Base-by-base conservation (phyloP, 2,797 vertebrate genomes). In the Molossus molossus region DNA sequence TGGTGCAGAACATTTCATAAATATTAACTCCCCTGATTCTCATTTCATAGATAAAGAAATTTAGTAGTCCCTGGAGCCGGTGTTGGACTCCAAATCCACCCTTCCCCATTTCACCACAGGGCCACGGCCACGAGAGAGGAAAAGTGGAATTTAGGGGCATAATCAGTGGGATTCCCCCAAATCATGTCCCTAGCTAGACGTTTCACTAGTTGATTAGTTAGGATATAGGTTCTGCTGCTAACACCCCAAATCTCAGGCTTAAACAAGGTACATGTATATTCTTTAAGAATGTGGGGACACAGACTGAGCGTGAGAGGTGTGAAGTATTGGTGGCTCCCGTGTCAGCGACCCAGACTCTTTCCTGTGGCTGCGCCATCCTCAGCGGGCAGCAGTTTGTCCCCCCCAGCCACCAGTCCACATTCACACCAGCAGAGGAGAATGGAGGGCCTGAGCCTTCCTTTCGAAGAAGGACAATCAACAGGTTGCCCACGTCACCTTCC, bases 141-240 rank as follows among this genome's bases (percentile, higher is more conserved):
- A 57, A 73, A 25, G 27, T 82, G 3, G 17, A 90, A 57, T 90
- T 86, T 80, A 21, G 37, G 18, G 13, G 2, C 6, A 77, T 20
- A 75, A 86, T 84, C 25, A 60, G 25, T 23, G 27, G 37, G 45
- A 29, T 45, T 45, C n/a, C 12, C 55, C 37, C 0, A 93, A 89
- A 82, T 81, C 5, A 10, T 57, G 55, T 72, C 50, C 10, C 2
- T 58, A 70, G 25, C 72, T n/a, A 21, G 45, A 91, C 45, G 48
- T 90, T 87, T 96, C n/a, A 73, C 67, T 45, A 77, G 17, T 62
- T 76, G 21, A 70, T 64, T 86, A 79, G 37, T 33, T 83, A 95
- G 37, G 14, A 33, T 70, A 9, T 76, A 72, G n/a, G 9, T 82
- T 95, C 33, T 93, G 18, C 37, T 87, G 80, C 65, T 80, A 81